Conservation (phyloP, 92 coral and sea anemone species). For the Chrysogorgia sp. region DNA sequence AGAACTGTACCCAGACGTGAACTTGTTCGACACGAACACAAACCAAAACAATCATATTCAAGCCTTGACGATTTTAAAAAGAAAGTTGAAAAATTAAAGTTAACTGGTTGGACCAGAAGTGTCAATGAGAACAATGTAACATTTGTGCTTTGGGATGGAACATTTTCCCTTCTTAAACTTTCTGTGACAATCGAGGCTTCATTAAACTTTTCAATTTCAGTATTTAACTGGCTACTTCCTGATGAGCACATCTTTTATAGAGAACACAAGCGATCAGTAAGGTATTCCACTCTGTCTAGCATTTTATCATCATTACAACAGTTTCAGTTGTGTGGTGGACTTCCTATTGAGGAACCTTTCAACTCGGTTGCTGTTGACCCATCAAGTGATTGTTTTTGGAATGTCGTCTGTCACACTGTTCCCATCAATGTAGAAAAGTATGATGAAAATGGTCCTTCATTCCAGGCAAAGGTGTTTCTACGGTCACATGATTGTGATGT, state of each 20-base stretch:
- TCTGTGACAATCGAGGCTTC: slow-evolving; percentile 3
- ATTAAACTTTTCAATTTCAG: not conserved
- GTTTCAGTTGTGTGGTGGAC: slow-evolving; percentile 12
- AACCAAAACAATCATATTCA: not conserved
- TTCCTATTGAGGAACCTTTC: slow-evolving; percentile 17
- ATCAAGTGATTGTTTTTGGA: slow-evolving; percentile 7
- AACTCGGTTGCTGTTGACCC: slow-evolving; percentile 1
- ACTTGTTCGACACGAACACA: slow-evolving; percentile 18
- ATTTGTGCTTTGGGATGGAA: not conserved
- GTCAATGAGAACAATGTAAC: slow-evolving; percentile 8
- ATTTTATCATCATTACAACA: not conserved
- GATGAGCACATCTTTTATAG: not conserved
- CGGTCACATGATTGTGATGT: slow-evolving; percentile 17
- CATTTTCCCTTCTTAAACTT: slow-evolving; percentile 10
- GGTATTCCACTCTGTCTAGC: not conserved
- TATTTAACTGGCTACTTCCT: not conserved
- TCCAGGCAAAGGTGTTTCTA: slow-evolving; percentile 1
- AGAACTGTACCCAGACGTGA: slow-evolving; percentile 18
- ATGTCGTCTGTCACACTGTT: slow-evolving; percentile 11
- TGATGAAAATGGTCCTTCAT: not conserved
- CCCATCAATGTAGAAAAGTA: slow-evolving; percentile 10
- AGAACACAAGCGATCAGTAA: not conserved
- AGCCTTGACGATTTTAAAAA: too few relatives aligned
- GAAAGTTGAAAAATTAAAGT: too few relatives aligned
- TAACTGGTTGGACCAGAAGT: slow-evolving; percentile 25